phyloP scores from a whole-genome alignment of 2,888 invertebrate species.

The Mimachlamys varia region DNA sequence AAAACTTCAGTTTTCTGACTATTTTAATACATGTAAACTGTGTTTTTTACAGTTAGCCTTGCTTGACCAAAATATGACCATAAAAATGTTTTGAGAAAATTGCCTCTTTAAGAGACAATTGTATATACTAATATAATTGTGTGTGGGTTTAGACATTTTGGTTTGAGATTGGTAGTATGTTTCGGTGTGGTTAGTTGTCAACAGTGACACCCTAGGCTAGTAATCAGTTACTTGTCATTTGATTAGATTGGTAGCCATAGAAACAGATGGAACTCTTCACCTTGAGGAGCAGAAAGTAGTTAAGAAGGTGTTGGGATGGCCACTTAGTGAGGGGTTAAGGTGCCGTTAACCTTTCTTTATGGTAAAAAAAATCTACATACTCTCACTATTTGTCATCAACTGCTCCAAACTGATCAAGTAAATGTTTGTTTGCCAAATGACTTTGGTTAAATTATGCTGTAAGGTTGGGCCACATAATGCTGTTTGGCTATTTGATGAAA shows the following conservation, averaged over 20 bases:
- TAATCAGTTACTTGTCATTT: conserved; percentile 7
- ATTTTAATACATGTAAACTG: not conserved
- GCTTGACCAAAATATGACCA: not conserved
- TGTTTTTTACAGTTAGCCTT: no score
- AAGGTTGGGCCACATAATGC: not conserved
- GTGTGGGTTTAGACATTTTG: not conserved
- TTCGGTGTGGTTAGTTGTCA: conserved; percentile 1
- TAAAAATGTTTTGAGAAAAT: not conserved
- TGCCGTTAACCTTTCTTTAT: not conserved
- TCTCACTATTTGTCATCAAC: not conserved
- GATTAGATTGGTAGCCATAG: conserved; percentile 26
- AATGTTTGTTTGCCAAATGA: not conserved
- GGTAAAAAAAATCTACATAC: not conserved
- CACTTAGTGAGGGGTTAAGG: not conserved
- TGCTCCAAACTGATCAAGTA: not conserved
- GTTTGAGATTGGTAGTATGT: not conserved
- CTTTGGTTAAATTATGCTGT: not conserved
- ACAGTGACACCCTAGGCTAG: not conserved
- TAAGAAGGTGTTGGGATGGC: not conserved
- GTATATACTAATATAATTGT: not conserved
- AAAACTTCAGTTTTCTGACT: not conserved
- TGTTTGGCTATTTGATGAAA: not conserved
- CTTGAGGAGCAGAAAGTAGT: conserved; percentile 23
- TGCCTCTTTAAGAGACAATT: conserved; percentile 15
- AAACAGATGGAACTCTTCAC: conserved; percentile 13